phyloP scores from a whole-genome alignment of 1,140 invertebrate species.

The Ips nitidus region DNA sequence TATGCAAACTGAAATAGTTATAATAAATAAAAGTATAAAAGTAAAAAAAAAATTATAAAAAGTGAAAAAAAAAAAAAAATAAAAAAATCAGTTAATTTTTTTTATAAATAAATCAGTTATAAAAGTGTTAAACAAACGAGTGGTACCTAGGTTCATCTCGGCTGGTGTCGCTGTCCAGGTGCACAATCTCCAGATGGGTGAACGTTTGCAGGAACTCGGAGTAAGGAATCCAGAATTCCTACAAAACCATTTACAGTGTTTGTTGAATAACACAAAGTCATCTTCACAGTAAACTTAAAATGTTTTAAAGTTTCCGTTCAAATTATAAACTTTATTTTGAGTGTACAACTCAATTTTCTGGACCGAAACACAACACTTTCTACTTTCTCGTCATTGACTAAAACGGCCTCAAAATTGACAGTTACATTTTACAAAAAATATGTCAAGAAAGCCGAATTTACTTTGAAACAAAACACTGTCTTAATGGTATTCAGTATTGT shows the following conservation, averaged over 20 bases:
- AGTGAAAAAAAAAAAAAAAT: background rate
- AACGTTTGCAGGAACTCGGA: conserved; percentile 83
- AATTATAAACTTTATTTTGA: no score
- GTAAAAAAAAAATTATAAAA: background rate
- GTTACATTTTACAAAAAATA: no score
- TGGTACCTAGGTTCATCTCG: conserved; percentile 69
- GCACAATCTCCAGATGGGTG: conserved; percentile 81
- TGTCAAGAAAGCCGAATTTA: no score
- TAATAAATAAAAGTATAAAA: background rate
- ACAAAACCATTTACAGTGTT: no score
- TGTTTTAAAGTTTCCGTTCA: no score
- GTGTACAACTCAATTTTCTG: no score
- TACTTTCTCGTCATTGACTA: no score
- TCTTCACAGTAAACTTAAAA: background rate
- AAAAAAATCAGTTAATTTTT: background rate
- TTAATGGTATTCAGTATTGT: no score
- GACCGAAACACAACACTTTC: no score
- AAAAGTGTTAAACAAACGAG: background rate
- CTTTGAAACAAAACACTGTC: no score
- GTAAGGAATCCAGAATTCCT: conserved; percentile 85
- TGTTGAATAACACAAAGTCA: background rate
- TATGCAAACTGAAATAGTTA: conserved; percentile 61
- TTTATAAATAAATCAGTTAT: background rate
- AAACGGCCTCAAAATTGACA: no score
- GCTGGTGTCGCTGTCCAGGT: conserved; percentile 83